These are phyloP conservation scores for Platygyra sinensis DNA, from an alignment of 64 coral and sea anemone species.

Conservation along the genomic window DNA sequence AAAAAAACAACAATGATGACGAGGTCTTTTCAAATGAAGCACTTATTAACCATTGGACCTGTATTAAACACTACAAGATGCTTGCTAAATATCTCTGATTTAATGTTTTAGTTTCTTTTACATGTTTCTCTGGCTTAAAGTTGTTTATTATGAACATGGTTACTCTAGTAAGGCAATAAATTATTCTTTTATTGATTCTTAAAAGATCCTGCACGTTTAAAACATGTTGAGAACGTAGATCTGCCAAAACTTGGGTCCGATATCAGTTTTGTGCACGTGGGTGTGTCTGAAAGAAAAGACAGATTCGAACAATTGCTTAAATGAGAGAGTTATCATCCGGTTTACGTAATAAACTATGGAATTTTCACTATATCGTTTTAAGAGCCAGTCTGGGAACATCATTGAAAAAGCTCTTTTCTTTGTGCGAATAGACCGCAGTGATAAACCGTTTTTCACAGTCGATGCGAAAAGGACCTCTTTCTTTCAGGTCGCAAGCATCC, in stretches of 20 bases:
- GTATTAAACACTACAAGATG: too few species aligned
- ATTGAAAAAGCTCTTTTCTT: background rate
- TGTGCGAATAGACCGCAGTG: background rate
- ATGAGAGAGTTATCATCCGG: background rate
- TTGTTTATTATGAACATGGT: background rate
- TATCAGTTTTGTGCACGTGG: background rate
- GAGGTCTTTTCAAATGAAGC: too few species aligned
- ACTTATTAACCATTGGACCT: too few species aligned
- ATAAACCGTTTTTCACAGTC: background rate
- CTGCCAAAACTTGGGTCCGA: background rate
- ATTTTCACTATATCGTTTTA: background rate
- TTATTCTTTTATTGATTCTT: background rate
- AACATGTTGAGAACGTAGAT: background rate
- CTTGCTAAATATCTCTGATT: too few species aligned
- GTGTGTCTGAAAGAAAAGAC: constrained; percentile 7
- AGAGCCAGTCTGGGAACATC: background rate
- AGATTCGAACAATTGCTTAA: background rate
- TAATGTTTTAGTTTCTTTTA: background rate
- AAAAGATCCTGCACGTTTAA: background rate
- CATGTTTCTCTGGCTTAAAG: background rate
- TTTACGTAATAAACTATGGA: background rate
- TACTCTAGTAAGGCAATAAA: background rate
- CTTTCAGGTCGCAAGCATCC: background rate
- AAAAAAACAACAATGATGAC: too few species aligned
- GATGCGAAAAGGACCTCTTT: background rate